These are phyloP conservation scores for Orthosia cruda DNA, from an alignment of 2,888 invertebrate species.

Conservation along the genomic window DNA sequence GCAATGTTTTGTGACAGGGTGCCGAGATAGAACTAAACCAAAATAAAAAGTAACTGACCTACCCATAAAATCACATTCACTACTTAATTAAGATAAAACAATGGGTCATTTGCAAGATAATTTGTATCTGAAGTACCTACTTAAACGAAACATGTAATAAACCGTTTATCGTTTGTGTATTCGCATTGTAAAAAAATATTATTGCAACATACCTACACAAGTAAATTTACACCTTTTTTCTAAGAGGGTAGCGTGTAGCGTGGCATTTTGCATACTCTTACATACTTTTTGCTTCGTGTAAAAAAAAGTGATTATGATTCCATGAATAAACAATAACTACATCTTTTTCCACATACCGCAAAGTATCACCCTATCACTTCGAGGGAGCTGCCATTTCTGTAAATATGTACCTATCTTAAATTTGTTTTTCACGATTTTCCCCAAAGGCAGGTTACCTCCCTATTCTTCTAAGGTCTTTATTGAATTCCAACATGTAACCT, in stretches of 20 bases:
- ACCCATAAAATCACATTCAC: neutral
- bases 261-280: too few species aligned
- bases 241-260: too few species aligned
- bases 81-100: conserved; percentile 5
- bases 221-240: too few species aligned
- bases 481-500: neutral
- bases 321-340: neutral
- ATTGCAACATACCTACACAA: neutral
- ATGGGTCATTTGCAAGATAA: conserved; percentile 5
- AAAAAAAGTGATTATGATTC: neutral
- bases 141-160: neutral
- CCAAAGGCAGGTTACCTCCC: neutral
- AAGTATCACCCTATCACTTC: too few species aligned
- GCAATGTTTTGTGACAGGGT: neutral
- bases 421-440: neutral
- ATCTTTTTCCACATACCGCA: too few species aligned
- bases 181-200: conserved; percentile 2
- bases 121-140: conserved; percentile 23
- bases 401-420: neutral
- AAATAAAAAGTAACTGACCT: conserved; percentile 5
- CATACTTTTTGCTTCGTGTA: too few species aligned
- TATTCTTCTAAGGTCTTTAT: neutral
- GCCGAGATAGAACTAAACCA: too few species aligned
- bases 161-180: conserved; percentile 5
- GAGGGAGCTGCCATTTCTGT: neutral